A percentile compares a stretch with the other conserved stretches of the same genome.
Conservation (phyloP, 2,797 vertebrate species). For the Gallinago nigripennis region DNA sequence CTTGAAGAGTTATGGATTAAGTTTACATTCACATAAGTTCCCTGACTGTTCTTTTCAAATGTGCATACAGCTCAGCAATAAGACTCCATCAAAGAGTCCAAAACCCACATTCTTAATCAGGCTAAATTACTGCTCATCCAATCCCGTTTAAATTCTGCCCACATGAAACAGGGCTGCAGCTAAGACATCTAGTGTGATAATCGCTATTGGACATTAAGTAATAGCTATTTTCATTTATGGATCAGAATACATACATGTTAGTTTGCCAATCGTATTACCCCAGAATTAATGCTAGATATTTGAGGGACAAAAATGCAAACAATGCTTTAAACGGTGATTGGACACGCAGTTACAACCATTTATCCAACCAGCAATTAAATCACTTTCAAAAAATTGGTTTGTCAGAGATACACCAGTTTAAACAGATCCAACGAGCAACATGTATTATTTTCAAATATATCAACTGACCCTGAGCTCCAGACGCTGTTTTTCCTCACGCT, state of each 20-base stretch:
- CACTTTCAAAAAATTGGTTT: neutral
- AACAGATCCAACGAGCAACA: neutral
- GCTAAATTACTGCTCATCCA: neutral
- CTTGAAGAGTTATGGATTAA: neutral
- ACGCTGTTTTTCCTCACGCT: neutral
- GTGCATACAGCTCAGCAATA: neutral
- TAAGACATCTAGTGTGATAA: neutral
- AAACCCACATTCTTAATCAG: neutral
- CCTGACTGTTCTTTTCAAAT: neutral
- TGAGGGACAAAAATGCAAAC: neutral
- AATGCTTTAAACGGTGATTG: neutral
- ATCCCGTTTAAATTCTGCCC: neutral
- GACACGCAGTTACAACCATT: neutral
- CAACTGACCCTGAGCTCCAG: neutral
- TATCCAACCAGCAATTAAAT: neutral
- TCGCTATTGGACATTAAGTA: neutral
- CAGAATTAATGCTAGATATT: neutral
- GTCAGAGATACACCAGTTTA: neutral
- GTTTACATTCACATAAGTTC: neutral
- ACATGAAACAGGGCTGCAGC: neutral
- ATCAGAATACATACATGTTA: neutral
- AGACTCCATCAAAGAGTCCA: neutral
- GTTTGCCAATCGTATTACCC: neutral
- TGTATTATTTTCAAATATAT: rapidly evolving
- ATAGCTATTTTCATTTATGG: neutral